Percentiles rank a stretch among this genome's conserved stretches.
Evolutionary conservation across 2,797 vertebrate species (phyloP).

Genomic region (Hemibagrus guttatus): DNA sequence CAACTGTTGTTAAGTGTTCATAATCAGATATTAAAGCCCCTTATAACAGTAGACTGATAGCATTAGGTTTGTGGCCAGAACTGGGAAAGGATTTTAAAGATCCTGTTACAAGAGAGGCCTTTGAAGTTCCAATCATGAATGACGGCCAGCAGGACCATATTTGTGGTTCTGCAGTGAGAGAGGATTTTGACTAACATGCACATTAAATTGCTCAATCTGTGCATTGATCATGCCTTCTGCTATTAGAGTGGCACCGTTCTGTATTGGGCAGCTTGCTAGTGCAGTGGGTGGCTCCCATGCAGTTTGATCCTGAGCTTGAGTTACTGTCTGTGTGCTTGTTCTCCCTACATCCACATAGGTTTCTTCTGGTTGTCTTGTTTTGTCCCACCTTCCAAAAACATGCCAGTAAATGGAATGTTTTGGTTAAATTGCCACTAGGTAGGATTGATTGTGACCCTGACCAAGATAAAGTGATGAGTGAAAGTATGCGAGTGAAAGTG

Average conservation of each 20-base stretch:
- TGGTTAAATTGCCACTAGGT: background rate
- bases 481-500: background rate
- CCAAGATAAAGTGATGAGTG: background rate
- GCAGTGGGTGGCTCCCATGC: background rate
- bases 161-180: background rate
- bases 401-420: background rate
- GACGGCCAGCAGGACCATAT: background rate
- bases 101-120: background rate
- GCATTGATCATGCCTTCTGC: background rate
- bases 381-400: background rate
- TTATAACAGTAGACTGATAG: background rate
- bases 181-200: background rate
- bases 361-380: background rate
- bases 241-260: background rate
- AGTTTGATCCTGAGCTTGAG: background rate
- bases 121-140: constrained; percentile 1
- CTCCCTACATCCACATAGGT: background rate
- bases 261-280: background rate
- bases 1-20: background rate
- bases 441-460: background rate
- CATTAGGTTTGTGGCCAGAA: background rate
- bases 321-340: background rate
- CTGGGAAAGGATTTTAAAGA: constrained; percentile 1
- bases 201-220: background rate
- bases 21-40: constrained; percentile 6